Percentiles rank a stretch among this genome's conserved stretches.
phyloP scores from a whole-genome alignment of 2,888 invertebrate genomes.

The Parnassius apollo region DNA sequence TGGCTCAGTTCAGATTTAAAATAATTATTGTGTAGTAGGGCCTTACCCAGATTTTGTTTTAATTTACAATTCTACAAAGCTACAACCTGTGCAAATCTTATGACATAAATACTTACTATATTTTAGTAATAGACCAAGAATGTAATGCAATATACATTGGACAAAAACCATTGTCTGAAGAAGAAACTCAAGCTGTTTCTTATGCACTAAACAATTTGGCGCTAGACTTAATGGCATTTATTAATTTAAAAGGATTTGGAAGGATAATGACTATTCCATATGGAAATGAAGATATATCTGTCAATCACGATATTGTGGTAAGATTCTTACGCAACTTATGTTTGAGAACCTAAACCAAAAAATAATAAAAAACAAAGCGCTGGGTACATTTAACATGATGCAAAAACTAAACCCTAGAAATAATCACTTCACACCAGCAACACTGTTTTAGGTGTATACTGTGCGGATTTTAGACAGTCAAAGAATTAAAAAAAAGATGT shows the following conservation, averaged over 20 bases:
- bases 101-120: neutral
- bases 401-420: too few species aligned
- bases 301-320: constrained; percentile 61
- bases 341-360: neutral
- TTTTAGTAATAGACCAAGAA: constrained; percentile 39
- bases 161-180: constrained; percentile 50
- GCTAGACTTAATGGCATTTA: constrained; percentile 53
- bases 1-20: too few species aligned
- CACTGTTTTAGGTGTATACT: too few species aligned
- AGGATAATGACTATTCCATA: constrained; percentile 60
- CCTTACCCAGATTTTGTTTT: too few species aligned
- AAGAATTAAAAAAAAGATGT: too few species aligned
- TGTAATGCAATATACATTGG: constrained; percentile 57
- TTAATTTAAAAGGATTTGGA: constrained; percentile 61
- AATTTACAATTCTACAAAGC: too few species aligned
- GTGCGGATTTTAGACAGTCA: too few species aligned
- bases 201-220: constrained; percentile 52
- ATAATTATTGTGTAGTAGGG: too few species aligned
- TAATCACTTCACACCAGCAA: too few species aligned
- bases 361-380: neutral
- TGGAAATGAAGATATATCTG: constrained; percentile 41
- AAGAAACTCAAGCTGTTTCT: constrained; percentile 55
- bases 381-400: too few species aligned
- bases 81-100: too few species aligned
- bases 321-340: constrained; percentile 30